Evolutionary conservation across 35 echinoderm and acorn worm genomes (phyloP).

Genomic region (Diadema setosum): DNA sequence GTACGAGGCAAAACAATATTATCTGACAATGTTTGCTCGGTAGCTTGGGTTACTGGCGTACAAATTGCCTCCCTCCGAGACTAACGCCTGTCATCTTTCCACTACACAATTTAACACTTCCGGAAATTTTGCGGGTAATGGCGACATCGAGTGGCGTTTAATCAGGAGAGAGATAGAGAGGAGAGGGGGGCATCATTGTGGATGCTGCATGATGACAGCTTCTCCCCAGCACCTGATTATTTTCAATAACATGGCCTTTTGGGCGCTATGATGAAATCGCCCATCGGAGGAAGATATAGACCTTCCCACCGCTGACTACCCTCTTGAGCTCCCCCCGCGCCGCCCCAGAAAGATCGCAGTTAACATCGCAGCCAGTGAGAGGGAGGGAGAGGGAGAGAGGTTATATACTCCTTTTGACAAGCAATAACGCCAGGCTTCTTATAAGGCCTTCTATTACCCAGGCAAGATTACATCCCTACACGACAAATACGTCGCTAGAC

Average conservation of each 20-base stretch:
- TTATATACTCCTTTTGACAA: conserved; percentile 2
- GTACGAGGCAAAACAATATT: conserved; percentile 21
- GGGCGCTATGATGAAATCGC: background rate
- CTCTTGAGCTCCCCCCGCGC: background rate
- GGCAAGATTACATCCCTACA: background rate
- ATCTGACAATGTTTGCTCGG: conserved; percentile 6
- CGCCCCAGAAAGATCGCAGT: background rate
- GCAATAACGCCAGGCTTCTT: conserved; percentile 3
- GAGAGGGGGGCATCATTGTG: background rate
- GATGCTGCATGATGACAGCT: background rate
- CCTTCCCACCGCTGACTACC: too few relatives aligned
- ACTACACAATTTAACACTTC: conserved; percentile 23
- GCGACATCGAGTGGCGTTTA: conserved; percentile 1
- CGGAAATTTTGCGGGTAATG: background rate
- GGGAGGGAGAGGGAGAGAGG: background rate
- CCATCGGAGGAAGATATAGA: background rate
- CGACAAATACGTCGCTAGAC: conserved; percentile 5
- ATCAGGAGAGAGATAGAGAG: background rate
- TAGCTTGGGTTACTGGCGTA: conserved; percentile 15
- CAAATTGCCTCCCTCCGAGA: conserved; percentile 6
- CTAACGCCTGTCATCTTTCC: conserved; percentile 1
- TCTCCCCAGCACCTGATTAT: background rate
- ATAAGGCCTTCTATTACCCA: background rate
- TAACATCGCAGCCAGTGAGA: background rate
- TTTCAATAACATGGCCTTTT: conserved; percentile 21